Conservation (phyloP, 2,888 invertebrate species). For the Phaonia tiefii region DNA sequence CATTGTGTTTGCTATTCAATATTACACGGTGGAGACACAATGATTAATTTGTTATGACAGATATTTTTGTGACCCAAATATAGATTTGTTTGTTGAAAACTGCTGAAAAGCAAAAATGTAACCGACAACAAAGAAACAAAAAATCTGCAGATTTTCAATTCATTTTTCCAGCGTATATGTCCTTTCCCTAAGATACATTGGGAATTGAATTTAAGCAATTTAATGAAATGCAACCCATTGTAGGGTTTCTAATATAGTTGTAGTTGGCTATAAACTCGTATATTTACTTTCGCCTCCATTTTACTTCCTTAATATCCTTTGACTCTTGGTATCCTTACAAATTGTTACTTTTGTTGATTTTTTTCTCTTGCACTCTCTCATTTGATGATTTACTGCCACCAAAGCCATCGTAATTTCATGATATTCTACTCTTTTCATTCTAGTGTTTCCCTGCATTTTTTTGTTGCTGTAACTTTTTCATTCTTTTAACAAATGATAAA, state of each 20-base stretch:
- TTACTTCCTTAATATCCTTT: neutral
- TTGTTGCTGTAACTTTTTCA: conserved; percentile 18
- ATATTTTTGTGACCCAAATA: no score
- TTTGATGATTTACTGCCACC: conserved; percentile 59
- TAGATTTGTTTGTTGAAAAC: no score
- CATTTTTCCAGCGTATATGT: no score
- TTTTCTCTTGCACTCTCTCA: no score
- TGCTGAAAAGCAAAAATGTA: no score
- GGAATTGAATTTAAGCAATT: conserved; percentile 39
- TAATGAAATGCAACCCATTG: neutral
- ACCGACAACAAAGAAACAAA: no score
- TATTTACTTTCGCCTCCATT: neutral
- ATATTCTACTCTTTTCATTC: conserved; percentile 39
- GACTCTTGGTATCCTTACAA: conserved; percentile 52
- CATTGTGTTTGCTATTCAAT: no score
- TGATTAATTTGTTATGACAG: no score
- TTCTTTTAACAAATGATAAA: conserved; percentile 74
- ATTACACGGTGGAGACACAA: no score
- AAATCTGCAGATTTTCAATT: no score
- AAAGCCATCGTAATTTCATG: conserved; percentile 49
- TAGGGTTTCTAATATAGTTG: neutral
- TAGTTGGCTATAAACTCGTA: neutral
- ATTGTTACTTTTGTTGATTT: conserved; percentile 64
- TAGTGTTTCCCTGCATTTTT: neutral
- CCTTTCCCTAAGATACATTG: no score